Base-by-base conservation (phyloP, 2,888 invertebrate genomes). In the Colletes collaris region DNA sequence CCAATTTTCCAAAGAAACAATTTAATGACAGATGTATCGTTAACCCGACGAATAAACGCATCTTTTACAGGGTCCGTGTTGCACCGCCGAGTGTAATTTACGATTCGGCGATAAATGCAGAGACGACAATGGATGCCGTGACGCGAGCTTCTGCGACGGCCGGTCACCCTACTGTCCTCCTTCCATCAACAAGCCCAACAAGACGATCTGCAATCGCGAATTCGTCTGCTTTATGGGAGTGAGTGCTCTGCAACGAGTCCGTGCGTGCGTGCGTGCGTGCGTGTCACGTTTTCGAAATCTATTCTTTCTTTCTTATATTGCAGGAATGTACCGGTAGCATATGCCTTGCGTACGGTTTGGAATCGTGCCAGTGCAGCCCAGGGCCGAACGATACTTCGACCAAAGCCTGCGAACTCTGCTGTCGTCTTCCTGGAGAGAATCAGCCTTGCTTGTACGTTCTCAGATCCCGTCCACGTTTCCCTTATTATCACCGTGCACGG, bases 241-340 rank as follows among this genome's bases (percentile, higher is more conserved):
- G 93, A 95, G 96, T 95, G n/a, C 49, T 11, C 13, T 11, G 7
- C 50, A 40, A 19, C 59, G 27, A 27, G 2, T 27, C 27, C 0
- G 27, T 27, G 27, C 27, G 27, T 27, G 27, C 27, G 27, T 27
- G 27, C 0, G 16, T 16, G 16, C 16, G 16, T 16, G 27, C 27
- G 27, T 27, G 27, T 27, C 27, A 16, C 27, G 1, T 56, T 59
- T 52, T 44, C 13, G 3, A 46, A 3, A 10, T 4, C 7, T 40
- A 55, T 55, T 10, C 11, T 53, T 50, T 37, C 6, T 27, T 44
- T 53, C 13, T 58, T 5, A 13, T 63, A 4, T 60, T 84, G 85
- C 90, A 97, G 97, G 97, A 98, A 93, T 99, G 99, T 92, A 98
- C 98, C 0, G 99, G 98, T 0, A 99, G 99, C n/a, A 98, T 99